A percentile compares a stretch with the other conserved stretches of the same genome.
phyloP scores from a whole-genome alignment of 1,140 invertebrate genomes.

The Lordiphosa mommai region DNA sequence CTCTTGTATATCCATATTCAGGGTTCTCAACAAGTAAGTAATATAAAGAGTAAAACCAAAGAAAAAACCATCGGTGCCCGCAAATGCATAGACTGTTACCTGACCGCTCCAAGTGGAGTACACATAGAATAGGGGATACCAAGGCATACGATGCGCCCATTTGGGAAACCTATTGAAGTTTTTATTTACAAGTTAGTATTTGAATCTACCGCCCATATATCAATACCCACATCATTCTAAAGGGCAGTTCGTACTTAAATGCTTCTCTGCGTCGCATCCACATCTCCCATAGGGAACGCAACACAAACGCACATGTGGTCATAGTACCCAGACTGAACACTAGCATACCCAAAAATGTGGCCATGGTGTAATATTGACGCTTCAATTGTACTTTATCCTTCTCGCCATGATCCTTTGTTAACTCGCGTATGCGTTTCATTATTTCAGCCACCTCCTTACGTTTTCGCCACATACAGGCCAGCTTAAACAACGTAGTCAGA shows the following conservation, averaged over 20 bases:
- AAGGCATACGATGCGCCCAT: slow-evolving; percentile 38
- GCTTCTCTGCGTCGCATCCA: slow-evolving; percentile 11
- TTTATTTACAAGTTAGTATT: neutral
- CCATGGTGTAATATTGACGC: slow-evolving; percentile 26
- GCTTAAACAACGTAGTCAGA: slow-evolving; percentile 47
- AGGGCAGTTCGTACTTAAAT: slow-evolving; percentile 59
- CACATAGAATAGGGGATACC: slow-evolving; percentile 47
- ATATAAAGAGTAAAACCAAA: slow-evolving; percentile 56
- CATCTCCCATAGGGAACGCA: slow-evolving; percentile 58
- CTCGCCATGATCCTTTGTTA: slow-evolving; percentile 25
- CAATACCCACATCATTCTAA: slow-evolving; percentile 43
- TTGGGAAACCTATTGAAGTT: slow-evolving; percentile 27
- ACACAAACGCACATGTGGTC: slow-evolving; percentile 42
- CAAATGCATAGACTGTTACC: slow-evolving; percentile 52
- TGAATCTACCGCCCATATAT: too few species aligned
- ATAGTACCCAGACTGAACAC: slow-evolving; percentile 47
- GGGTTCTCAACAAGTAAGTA: slow-evolving; percentile 31
- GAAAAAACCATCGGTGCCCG: slow-evolving; percentile 55
- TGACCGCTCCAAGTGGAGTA: slow-evolving; percentile 58
- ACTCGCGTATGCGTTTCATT: slow-evolving; percentile 33
- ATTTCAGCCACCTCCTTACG: slow-evolving; percentile 29
- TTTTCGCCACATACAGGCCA: slow-evolving; percentile 50
- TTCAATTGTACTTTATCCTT: neutral
- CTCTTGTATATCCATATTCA: slow-evolving; percentile 33
- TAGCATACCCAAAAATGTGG: slow-evolving; percentile 42